Evolutionary conservation across 2,113 vertebrate species (phyloP), one percentile per base, ranked within the genome.

Genomic region (Argyrosomus japonicus): DNA sequence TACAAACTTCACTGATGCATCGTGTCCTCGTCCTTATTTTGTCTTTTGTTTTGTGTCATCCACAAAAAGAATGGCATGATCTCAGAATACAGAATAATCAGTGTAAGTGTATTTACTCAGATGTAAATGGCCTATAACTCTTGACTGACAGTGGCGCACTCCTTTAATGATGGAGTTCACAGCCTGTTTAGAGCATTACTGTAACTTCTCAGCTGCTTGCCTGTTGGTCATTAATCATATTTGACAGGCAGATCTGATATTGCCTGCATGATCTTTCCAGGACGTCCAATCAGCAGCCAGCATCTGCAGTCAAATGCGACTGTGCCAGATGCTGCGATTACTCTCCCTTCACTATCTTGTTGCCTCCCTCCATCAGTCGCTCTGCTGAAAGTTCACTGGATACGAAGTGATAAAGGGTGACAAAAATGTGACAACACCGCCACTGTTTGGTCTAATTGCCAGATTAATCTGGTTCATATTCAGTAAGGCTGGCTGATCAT

Each of bases 171-270:
- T 18, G n/a, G 67, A 53, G 62, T 60, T 81, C 36, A 65, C 65
- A 62, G 75, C 45, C 57, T 74, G 64, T 72, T 77, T 53, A 18
- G 23, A 65, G 56, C 50, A 54, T 78, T 57, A 67, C 58, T 84
- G n/a, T 69, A 48, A 60, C n/a, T 76, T 56, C 36, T 77, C 58
- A 78, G 68, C 47, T 79, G 62, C 69, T 74, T 72, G 50, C 51
- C 61, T 88, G 77, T 53, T 71, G 70, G 13, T 77, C 79, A 83
- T 87, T 75, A 82, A 88, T 88, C 87, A 87, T 32, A 45, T 85
- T 79, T 88, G 90, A 91, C 88, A 87, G 82, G 73, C 68, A 48
- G 58, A 87, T 86, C 87, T 80, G 85, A 84, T 87, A 77, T 85
- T 89, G 88, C 68, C 63, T 69, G 73, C 11, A 6, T 89, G 88